phyloP scores from a whole-genome alignment of 2,888 invertebrate genomes.

The Halictus quadricinctus region DNA sequence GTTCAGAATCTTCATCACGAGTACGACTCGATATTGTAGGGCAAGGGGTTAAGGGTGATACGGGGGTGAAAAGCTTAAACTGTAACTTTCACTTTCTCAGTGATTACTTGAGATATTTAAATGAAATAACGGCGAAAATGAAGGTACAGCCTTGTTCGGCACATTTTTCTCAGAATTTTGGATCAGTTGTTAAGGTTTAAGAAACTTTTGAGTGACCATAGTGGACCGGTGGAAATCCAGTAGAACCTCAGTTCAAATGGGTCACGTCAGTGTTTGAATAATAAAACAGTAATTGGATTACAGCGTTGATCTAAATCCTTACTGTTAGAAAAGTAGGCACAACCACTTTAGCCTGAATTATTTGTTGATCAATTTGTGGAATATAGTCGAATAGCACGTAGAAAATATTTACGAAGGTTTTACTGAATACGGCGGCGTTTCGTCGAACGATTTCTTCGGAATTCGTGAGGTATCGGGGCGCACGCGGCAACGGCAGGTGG shows the following conservation, averaged over 20 bases:
- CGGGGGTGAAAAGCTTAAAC: background rate
- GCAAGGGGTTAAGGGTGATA: background rate
- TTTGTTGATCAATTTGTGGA: background rate
- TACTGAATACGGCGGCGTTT: background rate
- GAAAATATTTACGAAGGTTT: background rate
- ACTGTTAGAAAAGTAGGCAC: too few relatives aligned
- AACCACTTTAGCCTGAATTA: background rate
- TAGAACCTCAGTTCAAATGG: background rate
- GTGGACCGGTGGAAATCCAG: too few relatives aligned
- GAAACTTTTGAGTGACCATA: too few relatives aligned
- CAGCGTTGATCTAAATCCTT: background rate
- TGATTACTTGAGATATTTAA: background rate
- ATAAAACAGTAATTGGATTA: background rate
- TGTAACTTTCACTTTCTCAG: background rate
- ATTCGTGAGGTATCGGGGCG: background rate
- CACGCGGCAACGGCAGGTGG: slow-evolving; percentile 57
- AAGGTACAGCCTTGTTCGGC: too few relatives aligned
- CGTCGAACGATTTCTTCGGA: background rate
- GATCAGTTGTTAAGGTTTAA: background rate
- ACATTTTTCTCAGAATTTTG: too few relatives aligned
- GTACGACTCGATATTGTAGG: too few relatives aligned
- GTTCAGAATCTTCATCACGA: too few relatives aligned
- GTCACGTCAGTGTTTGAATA: background rate
- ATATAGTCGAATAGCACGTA: background rate
- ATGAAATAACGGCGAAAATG: background rate